Percentiles rank a stretch among this genome's conserved stretches.
Evolutionary conservation across 2,888 invertebrate genomes (phyloP).

Genomic region (Cabera pusaria): DNA sequence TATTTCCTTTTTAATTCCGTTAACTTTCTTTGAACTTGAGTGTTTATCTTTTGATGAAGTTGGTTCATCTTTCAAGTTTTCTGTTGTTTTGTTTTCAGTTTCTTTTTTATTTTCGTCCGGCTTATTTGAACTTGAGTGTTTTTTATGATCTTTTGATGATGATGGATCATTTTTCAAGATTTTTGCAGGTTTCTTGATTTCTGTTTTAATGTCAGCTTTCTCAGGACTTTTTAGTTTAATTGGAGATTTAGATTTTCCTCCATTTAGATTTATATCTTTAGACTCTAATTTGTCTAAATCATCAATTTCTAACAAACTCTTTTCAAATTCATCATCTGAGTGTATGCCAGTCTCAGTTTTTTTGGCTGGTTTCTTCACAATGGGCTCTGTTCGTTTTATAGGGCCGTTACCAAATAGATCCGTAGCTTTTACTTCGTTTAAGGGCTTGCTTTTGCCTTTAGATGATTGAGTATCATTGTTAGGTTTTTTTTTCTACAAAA

Average conservation of each 20-base stretch:
- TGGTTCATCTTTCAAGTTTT: neutral
- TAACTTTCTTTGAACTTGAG: slow-evolving; percentile 24
- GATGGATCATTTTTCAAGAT: neutral
- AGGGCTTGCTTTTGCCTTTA: slow-evolving; percentile 42
- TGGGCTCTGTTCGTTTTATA: slow-evolving; percentile 80
- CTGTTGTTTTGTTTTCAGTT: neutral
- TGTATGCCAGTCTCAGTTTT: slow-evolving; percentile 82
- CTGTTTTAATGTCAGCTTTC: neutral
- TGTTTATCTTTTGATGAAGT: slow-evolving; percentile 16
- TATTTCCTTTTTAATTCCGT: slow-evolving; percentile 36
- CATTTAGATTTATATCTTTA: slow-evolving; percentile 10
- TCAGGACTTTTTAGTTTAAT: neutral
- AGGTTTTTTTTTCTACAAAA: slow-evolving; percentile 54
- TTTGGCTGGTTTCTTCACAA: slow-evolving; percentile 69
- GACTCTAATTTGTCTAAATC: slow-evolving; percentile 55
- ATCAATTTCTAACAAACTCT: slow-evolving; percentile 86
- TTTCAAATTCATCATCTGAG: slow-evolving; percentile 88
- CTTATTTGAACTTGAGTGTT: no score
- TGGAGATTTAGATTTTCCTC: slow-evolving; percentile 5
- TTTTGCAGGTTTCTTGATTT: neutral
- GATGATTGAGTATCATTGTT: slow-evolving; percentile 47
- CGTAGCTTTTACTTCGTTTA: slow-evolving; percentile 62
- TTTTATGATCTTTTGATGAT: neutral
- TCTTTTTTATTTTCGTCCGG: slow-evolving; percentile 1
- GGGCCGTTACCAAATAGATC: slow-evolving; percentile 86